Percentiles rank a stretch among this genome's conserved stretches.
Conservation (phyloP, 2,113 vertebrate species). For the Larimichthys polyactis region DNA sequence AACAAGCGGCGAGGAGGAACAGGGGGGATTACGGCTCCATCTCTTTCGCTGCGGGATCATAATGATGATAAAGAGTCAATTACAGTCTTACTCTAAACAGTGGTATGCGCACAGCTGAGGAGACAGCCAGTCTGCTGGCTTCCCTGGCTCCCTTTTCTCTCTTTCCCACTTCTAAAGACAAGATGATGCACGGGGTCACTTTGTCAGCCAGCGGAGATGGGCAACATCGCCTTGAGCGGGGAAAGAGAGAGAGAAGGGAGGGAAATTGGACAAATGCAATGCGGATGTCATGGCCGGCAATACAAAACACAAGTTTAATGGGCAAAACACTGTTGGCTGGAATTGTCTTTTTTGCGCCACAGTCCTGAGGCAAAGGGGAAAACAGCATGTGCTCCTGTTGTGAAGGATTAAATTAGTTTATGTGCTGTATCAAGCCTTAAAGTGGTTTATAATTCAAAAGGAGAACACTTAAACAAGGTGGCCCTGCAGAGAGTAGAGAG, state of each 20-base stretch:
- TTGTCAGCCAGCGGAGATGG: slow-evolving; percentile 48
- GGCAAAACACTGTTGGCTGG: slow-evolving; percentile 20
- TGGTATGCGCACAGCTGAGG: slow-evolving; percentile 71
- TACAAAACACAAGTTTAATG: slow-evolving; percentile 25
- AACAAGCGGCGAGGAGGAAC: slow-evolving; percentile 65
- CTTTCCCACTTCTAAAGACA: slow-evolving; percentile 53
- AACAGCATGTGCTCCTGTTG: not conserved
- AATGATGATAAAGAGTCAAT: slow-evolving; percentile 83
- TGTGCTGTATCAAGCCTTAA: slow-evolving; percentile 17
- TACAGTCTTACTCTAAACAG: slow-evolving; percentile 79
- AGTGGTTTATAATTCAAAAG: slow-evolving; percentile 24
- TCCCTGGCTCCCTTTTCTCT: slow-evolving; percentile 48
- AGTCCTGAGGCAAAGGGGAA: slow-evolving; percentile 19
- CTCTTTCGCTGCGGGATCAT: slow-evolving; percentile 72
- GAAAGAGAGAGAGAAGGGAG: not conserved
- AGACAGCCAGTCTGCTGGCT: slow-evolving; percentile 78
- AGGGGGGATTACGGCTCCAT: slow-evolving; percentile 69
- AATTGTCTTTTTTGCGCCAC: slow-evolving; percentile 15
- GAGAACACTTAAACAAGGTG: not conserved
- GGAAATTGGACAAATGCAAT: slow-evolving; percentile 47
- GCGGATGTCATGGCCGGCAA: slow-evolving; percentile 23
- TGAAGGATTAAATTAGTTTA: slow-evolving; percentile 30
- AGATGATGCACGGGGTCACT: slow-evolving; percentile 51
- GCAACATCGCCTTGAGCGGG: slow-evolving; percentile 16
- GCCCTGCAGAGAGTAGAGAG: not conserved